phyloP scores from a whole-genome alignment of 2,113 vertebrate species.

The Spermophilus dauricus region DNA sequence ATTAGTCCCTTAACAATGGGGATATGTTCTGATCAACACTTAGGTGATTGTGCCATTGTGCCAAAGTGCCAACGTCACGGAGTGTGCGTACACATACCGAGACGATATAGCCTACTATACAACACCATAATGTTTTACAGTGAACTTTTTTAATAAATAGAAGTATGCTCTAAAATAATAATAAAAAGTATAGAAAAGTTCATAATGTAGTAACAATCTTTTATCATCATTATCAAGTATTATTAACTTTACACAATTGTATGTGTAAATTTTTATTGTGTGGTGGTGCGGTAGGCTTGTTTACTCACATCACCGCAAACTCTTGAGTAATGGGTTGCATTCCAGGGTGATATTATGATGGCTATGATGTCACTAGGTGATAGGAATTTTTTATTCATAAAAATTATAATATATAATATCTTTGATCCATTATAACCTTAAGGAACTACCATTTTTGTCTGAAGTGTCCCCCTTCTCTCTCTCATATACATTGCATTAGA shows the following conservation, averaged over 20 bases:
- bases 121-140: background rate
- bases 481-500: no score
- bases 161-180: background rate
- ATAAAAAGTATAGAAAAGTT: background rate
- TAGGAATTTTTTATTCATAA: background rate
- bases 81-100: background rate
- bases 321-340: background rate
- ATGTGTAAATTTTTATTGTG: background rate
- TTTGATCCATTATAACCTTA: background rate
- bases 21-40: background rate
- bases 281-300: background rate
- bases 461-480: background rate
- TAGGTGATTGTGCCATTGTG: background rate
- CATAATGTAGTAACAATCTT: background rate
- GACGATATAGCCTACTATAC: background rate
- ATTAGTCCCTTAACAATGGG: background rate
- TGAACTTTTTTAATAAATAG: background rate
- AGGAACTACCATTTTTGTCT: no score
- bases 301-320: background rate
- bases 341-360: background rate
- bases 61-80: background rate
- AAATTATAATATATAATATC: no score
- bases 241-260: background rate
- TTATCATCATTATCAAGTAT: background rate
- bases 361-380: background rate